Conservation (phyloP, 1,140 invertebrate genomes). For the Lordiphosa stackelbergi region DNA sequence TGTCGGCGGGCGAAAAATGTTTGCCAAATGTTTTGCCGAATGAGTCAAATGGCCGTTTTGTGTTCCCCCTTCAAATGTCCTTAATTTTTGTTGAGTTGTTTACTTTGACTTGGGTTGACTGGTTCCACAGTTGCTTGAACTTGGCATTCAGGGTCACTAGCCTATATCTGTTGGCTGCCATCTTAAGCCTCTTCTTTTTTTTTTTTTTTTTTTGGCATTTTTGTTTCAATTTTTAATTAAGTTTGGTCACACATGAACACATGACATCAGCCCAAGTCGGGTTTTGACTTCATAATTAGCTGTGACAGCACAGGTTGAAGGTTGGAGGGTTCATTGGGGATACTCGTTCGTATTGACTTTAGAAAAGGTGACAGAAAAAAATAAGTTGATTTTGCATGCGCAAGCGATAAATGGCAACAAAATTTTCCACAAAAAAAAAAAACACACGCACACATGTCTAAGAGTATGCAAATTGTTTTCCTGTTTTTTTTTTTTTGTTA, state of each 20-base stretch:
- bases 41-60: slow-evolving; percentile 42
- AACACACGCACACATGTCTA: slow-evolving; percentile 12
- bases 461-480: slow-evolving; percentile 52
- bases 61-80: neutral
- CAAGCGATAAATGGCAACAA: slow-evolving; percentile 30
- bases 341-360: slow-evolving; percentile 26
- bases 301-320: slow-evolving; percentile 6
- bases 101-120: slow-evolving; percentile 13
- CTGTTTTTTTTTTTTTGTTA: slow-evolving; percentile 10
- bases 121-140: slow-evolving; percentile 10
- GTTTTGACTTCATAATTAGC: slow-evolving; percentile 21
- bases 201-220: neutral
- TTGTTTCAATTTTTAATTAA: slow-evolving; percentile 53
- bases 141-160: slow-evolving; percentile 3
- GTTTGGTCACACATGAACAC: slow-evolving; percentile 46
- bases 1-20: slow-evolving; percentile 1
- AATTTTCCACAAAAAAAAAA: slow-evolving; percentile 6
- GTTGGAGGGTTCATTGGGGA: slow-evolving; percentile 6
- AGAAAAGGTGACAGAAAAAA: slow-evolving; percentile 20
- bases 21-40: slow-evolving; percentile 16
- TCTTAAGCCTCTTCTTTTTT: slow-evolving; percentile 13
- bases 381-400: slow-evolving; percentile 37
- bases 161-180: slow-evolving; percentile 34
- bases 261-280: slow-evolving; percentile 49
- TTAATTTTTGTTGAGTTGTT: slow-evolving; percentile 25